Conservation (phyloP, 1,140 invertebrate species). For the Cheumatopsyche charites region DNA sequence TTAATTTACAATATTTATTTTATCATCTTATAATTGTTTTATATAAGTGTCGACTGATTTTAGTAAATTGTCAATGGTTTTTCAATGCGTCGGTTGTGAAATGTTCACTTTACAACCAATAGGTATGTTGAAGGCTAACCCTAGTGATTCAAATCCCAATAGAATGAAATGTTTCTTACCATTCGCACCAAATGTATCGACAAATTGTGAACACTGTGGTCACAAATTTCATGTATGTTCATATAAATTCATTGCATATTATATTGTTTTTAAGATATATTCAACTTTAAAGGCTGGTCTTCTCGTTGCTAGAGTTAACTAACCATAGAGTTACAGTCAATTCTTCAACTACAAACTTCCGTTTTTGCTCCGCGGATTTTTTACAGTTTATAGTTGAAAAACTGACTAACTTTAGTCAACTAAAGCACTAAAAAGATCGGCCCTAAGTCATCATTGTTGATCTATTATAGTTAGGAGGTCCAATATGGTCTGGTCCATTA, state of each 20-base stretch:
- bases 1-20: too few species aligned
- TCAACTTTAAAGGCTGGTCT: too few species aligned
- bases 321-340: too few species aligned
- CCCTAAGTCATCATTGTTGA: too few species aligned
- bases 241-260: neutral
- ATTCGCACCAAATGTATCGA: constrained; percentile 68
- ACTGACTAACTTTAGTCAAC: too few species aligned
- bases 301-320: too few species aligned
- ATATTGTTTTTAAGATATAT: too few species aligned
- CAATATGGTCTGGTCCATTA: constrained; percentile 89
- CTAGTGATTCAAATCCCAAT: constrained; percentile 62
- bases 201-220: constrained; percentile 78
- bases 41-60: constrained; percentile 50
- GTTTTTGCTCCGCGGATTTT: too few species aligned
- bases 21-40: neutral
- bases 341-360: too few species aligned
- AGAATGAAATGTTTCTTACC: constrained; percentile 71
- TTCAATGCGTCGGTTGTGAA: constrained; percentile 89
- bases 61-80: constrained; percentile 84
- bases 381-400: too few species aligned
- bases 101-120: constrained; percentile 78
- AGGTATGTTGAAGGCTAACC: constrained; percentile 66
- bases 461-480: constrained; percentile 85
- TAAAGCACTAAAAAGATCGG: too few species aligned
- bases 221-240: constrained; percentile 70